These are phyloP conservation scores for Brachionichthys hirsutus DNA, from an alignment of 2,113 vertebrate species.

Conservation along the genomic window DNA sequence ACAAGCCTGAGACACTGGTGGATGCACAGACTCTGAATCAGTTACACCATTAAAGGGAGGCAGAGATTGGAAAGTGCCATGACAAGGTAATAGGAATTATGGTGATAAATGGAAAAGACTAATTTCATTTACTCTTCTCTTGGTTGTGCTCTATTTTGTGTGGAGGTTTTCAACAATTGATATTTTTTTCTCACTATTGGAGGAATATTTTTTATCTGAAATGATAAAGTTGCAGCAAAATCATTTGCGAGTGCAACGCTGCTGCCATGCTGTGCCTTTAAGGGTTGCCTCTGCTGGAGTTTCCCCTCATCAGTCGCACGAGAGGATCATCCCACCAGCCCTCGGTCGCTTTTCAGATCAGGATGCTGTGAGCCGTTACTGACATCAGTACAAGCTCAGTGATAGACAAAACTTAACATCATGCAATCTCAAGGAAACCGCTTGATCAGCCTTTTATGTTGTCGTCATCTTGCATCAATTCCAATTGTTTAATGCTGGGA, in stretches of 20 bases:
- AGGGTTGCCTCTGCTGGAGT: constrained; percentile 60
- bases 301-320: constrained; percentile 18
- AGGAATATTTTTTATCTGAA: constrained; percentile 22
- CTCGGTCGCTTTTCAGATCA: constrained; percentile 26
- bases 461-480: constrained; percentile 53
- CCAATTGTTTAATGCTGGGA: constrained; percentile 82
- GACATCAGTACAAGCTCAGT: constrained; percentile 62
- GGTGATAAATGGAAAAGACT: constrained; percentile 43
- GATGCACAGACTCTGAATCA: constrained; percentile 41
- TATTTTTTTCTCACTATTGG: constrained; percentile 20
- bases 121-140: constrained; percentile 11
- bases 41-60: constrained; percentile 15
- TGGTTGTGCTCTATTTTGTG: constrained; percentile 33
- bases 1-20: constrained; percentile 6
- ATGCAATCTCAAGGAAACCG: constrained; percentile 55
- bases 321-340: constrained; percentile 7
- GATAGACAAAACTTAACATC: constrained; percentile 48
- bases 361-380: constrained; percentile 52
- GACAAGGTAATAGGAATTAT: constrained; percentile 26
- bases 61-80: constrained; percentile 29
- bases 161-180: constrained; percentile 27
- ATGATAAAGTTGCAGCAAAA: constrained; percentile 64
- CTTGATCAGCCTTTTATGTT: constrained; percentile 43
- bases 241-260: constrained; percentile 65
- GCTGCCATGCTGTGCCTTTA: constrained; percentile 79